Evolutionary conservation across 1,140 invertebrate genomes (phyloP), one percentile per base, ranked within the genome.

Genomic region (Caenorhabditis inopinata): DNA sequence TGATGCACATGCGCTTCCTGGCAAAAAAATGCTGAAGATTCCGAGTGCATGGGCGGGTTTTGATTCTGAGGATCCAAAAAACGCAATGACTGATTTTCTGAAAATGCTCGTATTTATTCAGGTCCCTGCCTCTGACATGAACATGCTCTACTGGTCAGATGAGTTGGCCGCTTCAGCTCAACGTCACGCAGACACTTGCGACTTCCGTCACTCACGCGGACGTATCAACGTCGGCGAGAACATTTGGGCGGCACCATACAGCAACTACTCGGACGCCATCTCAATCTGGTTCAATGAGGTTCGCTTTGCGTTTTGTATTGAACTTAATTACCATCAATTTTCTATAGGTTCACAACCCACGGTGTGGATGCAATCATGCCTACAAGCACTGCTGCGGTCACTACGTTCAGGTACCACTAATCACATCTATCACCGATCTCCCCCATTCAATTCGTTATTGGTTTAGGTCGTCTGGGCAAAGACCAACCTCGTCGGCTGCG

Each of bases 331-430:
- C 47, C 47, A 51, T 32, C 74, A 47, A 75, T 58, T n/a, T 46
- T 45, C 35, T 77, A 23, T 45, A 81, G 80, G 80, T 81, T 27
- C 53, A 88, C 75, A 82, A 88, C 74, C 86, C 87, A n/a, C 47
- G 86, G 27, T 88, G 87, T 74, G 85, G 82, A 16, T 88, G 87
- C 73, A 85, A 85, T 74, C 84, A 87, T 53, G 87, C 84, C 48
- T 88, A 88, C 85, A 88, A 88, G 75, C 87, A 88, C 78, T 88
- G 87, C 73, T 88, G 87, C 73, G 87, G 87, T 25, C 87, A 88
- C 82, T 88, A 88, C 46, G 84, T 88, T 79, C 87, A 88, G 83
- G 87, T 87, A 35, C 38, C 78, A 78, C 45, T 74, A 47, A 46
- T 73, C 14, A 38, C 45, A n/a, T 58, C 27, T 9, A 35, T 62